Conservation (phyloP, 2,113 vertebrate species). For the Callorhinus ursinus region DNA sequence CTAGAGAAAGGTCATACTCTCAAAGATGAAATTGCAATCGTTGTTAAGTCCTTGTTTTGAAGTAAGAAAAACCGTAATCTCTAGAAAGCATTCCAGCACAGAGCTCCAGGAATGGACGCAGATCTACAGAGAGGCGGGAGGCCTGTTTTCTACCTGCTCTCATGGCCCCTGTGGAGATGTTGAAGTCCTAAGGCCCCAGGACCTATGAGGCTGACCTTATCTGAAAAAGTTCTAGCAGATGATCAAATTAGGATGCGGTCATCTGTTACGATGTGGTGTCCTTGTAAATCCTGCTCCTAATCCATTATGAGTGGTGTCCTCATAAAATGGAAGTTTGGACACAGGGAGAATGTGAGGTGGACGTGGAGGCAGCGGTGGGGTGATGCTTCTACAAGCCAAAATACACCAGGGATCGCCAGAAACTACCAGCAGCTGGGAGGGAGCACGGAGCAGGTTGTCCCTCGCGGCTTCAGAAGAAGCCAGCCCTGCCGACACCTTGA, state of each 20-base stretch:
- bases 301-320: fast-evolving
- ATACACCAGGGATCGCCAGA: too few species aligned
- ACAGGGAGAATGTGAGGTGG: too few species aligned
- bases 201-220: too few species aligned
- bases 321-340: background rate
- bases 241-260: background rate
- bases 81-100: background rate
- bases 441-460: background rate
- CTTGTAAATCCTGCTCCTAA: background rate
- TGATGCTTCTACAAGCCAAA: background rate
- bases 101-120: background rate
- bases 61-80: background rate
- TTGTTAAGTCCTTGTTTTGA: background rate
- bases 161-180: background rate
- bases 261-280: background rate
- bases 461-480: background rate
- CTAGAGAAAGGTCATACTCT: background rate
- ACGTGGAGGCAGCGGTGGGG: background rate
- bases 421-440: background rate
- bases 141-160: background rate
- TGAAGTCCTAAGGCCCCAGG: background rate
- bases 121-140: background rate
- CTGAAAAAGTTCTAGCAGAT: background rate
- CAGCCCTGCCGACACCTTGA: fast-evolving
- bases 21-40: background rate